phyloP scores from a whole-genome alignment of 2,888 invertebrate species.

The Bursaphelenchus okinawaensis region DNA sequence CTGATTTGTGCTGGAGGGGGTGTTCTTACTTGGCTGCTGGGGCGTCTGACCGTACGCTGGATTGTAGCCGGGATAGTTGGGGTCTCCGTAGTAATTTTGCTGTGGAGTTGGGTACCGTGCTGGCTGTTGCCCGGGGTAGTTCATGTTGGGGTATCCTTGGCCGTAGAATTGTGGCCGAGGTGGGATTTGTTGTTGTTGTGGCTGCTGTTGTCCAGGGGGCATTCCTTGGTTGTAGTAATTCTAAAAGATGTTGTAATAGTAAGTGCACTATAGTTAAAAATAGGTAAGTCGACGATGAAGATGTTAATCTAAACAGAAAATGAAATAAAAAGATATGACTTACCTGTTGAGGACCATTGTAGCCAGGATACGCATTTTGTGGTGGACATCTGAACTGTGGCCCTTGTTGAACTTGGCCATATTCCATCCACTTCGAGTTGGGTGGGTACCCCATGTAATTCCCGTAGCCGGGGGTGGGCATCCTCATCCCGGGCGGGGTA shows the following conservation, averaged over 20 bases:
- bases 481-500: slow-evolving; percentile 31
- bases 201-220: slow-evolving; percentile 6
- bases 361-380: background rate
- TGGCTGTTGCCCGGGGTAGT: slow-evolving; percentile 1
- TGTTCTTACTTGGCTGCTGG: background rate
- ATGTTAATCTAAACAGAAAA: too few species aligned
- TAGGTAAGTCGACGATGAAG: too few species aligned
- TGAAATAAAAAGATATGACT: background rate
- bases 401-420: background rate
- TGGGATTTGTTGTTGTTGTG: slow-evolving; percentile 2
- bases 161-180: slow-evolving; percentile 18
- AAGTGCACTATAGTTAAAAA: too few species aligned
- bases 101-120: slow-evolving; percentile 1
- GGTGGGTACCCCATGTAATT: slow-evolving; percentile 10
- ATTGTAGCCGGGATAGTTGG: background rate
- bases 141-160: background rate
- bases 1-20: background rate
- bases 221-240: slow-evolving; percentile 2
- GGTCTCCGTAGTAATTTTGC: slow-evolving; percentile 14
- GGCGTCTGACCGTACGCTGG: slow-evolving; percentile 1
- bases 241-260: too few species aligned
- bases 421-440: slow-evolving; percentile 6
- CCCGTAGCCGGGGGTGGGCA: background rate
- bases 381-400: background rate
- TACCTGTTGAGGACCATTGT: background rate